These are phyloP conservation scores for Cotesia chilonis DNA, from an alignment of 1,140 invertebrate genomes.

Conservation along the genomic window DNA sequence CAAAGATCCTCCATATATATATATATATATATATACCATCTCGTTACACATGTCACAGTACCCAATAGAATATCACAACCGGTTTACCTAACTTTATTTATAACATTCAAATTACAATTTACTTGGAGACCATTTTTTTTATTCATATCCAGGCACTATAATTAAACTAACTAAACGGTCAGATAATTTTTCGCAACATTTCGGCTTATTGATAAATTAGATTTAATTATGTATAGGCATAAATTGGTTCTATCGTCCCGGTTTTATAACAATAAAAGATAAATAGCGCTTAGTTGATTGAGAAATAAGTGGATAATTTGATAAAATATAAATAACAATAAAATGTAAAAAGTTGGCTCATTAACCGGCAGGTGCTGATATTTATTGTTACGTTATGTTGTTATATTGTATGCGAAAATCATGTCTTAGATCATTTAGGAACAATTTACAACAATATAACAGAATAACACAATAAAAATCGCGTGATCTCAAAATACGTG, in stretches of 20 bases:
- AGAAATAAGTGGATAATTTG: neutral
- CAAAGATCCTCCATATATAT: neutral
- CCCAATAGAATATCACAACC: slow-evolving; percentile 34
- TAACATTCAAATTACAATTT: neutral
- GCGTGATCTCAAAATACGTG: slow-evolving; percentile 13
- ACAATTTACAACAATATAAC: neutral
- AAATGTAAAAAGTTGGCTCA: neutral
- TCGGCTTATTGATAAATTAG: neutral
- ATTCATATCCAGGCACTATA: neutral
- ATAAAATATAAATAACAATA: neutral
- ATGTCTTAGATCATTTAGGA: too few species aligned
- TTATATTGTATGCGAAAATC: neutral
- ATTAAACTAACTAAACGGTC: too few species aligned
- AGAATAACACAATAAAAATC: slow-evolving; percentile 18
- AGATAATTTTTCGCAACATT: neutral
- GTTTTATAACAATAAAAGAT: neutral
- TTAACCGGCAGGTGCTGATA: slow-evolving; percentile 6
- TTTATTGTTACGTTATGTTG: neutral
- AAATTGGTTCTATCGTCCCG: too few species aligned
- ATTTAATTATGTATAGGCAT: too few species aligned
- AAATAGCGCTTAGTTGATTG: neutral
- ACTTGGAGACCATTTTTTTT: neutral
- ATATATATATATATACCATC: neutral
- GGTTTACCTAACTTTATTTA: slow-evolving; percentile 26
- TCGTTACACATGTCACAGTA: slow-evolving; percentile 36